phyloP scores from a whole-genome alignment of 2,113 vertebrate genomes.

The Alligator mississippiensis region DNA sequence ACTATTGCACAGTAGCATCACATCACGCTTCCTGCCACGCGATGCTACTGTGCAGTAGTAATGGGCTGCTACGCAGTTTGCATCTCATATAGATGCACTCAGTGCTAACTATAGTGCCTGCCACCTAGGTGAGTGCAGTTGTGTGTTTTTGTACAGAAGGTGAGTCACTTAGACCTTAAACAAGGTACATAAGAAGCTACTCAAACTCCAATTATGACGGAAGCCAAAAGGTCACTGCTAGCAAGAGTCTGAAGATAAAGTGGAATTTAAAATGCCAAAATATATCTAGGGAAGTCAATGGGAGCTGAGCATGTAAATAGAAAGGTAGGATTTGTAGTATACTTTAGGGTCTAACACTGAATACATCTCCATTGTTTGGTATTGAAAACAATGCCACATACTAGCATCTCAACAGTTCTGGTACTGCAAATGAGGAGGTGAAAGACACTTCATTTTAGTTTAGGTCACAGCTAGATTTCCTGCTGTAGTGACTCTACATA shows the following conservation, averaged over 20 bases:
- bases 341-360: not conserved
- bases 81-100: no score
- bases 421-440: not conserved
- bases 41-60: no score
- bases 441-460: not conserved
- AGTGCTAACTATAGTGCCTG: not conserved
- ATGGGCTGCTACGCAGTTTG: no score
- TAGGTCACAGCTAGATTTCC: not conserved
- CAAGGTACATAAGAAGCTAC: not conserved
- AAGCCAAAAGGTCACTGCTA: not conserved
- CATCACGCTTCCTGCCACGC: no score
- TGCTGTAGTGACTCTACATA: not conserved
- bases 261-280: not conserved
- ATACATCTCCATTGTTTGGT: accelerated
- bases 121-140: not conserved
- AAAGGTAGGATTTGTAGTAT: not conserved
- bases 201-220: not conserved
- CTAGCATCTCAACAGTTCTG: not conserved
- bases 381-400: not conserved
- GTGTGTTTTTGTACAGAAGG: not conserved
- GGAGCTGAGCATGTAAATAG: accelerated
- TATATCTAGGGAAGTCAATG: not conserved
- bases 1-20: no score
- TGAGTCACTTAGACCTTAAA: not conserved
- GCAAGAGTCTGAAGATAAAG: not conserved